Percentiles rank a stretch among this genome's conserved stretches.
Evolutionary conservation across 35 echinoderm and acorn worm genomes (phyloP).

Genomic region (Apostichopus japonicus): DNA sequence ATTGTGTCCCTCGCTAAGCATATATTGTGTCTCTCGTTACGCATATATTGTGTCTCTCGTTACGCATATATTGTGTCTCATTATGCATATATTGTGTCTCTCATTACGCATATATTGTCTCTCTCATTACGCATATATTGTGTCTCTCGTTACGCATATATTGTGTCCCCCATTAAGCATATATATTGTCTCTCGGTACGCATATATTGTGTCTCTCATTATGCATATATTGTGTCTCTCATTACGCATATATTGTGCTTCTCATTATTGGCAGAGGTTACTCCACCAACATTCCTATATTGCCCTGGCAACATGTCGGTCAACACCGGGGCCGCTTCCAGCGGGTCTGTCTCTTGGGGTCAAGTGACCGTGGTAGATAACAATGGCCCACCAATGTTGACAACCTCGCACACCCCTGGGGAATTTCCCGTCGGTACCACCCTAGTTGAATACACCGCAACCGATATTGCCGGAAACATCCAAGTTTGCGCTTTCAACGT

Average conservation of each 20-base stretch:
- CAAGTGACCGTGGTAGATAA: background rate
- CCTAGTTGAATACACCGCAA: slow-evolving; percentile 49
- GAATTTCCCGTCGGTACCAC: slow-evolving; percentile 55
- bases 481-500: slow-evolving; percentile 63
- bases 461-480: slow-evolving; percentile 56
- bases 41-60: too few relatives aligned
- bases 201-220: too few relatives aligned
- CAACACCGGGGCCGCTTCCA: background rate
- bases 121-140: too few relatives aligned
- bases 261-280: background rate
- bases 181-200: too few relatives aligned
- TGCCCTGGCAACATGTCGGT: background rate
- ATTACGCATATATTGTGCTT: background rate
- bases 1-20: too few relatives aligned
- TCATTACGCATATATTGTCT: too few relatives aligned
- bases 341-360: background rate
- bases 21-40: too few relatives aligned
- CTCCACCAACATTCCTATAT: background rate
- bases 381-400: background rate
- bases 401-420: background rate
- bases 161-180: too few relatives aligned
- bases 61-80: too few relatives aligned
- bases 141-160: too few relatives aligned
- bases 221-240: too few relatives aligned
- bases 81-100: too few relatives aligned